phyloP scores from a whole-genome alignment of 2,888 invertebrate genomes.

The Tyria jacobaeae region DNA sequence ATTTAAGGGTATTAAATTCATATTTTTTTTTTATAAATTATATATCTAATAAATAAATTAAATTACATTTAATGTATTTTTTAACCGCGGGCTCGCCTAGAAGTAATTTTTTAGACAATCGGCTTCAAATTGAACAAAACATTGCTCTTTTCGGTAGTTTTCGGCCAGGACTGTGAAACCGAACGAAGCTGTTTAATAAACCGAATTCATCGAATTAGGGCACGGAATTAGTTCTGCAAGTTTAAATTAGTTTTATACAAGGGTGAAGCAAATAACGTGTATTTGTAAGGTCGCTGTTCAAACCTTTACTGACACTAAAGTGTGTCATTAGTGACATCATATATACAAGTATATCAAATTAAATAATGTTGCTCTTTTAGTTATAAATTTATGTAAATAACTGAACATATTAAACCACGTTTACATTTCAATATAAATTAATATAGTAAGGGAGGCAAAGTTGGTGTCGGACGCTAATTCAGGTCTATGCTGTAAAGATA shows the following conservation, averaged over 20 bases:
- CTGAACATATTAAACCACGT: not conserved
- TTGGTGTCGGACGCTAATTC: no score
- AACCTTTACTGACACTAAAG: not conserved
- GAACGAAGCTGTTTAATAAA: constrained; percentile 3
- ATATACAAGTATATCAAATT: not conserved
- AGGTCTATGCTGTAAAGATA: no score
- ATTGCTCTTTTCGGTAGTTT: no score
- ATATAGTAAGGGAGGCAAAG: no score
- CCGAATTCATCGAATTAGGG: constrained; percentile 4
- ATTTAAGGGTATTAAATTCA: no score
- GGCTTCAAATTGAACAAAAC: no score
- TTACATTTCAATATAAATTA: no score
- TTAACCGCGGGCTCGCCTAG: no score
- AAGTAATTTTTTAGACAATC: no score
- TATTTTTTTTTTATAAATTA: no score
- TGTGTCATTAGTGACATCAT: not conserved
- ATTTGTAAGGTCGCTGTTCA: not conserved
- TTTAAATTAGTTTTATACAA: constrained; percentile 17
- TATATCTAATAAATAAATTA: no score
- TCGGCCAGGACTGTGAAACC: not conserved
- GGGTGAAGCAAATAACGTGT: constrained; percentile 10
- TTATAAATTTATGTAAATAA: not conserved
- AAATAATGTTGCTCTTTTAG: not conserved
- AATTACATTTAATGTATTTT: no score
- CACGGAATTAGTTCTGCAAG: constrained; percentile 11